Conservation (phyloP, 2,113 vertebrate species). For the Struthidea cinerea region DNA sequence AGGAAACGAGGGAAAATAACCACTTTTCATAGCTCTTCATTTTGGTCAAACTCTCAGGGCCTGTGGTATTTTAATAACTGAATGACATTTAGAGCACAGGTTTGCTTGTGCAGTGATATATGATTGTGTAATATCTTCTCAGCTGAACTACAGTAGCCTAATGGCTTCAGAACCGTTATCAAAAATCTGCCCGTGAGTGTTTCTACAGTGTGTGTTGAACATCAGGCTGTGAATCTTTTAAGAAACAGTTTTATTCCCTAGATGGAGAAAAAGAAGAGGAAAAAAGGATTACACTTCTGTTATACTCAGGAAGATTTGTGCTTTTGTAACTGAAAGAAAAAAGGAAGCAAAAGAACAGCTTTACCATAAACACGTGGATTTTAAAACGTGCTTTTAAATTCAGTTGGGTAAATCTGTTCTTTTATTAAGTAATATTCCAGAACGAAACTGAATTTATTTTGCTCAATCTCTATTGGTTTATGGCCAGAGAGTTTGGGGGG, state of each 20-base stretch:
- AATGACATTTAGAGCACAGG: slow-evolving; percentile 16
- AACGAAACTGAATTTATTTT: not conserved
- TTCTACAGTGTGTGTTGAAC: not conserved
- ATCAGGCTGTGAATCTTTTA: not conserved
- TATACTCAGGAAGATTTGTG: not conserved
- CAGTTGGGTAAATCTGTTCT: not conserved
- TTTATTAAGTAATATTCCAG: not conserved
- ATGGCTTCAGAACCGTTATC: not conserved
- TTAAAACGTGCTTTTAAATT: not conserved
- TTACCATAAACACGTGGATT: not conserved
- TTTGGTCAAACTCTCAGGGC: not conserved
- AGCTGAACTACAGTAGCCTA: not conserved
- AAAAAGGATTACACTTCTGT: not conserved
- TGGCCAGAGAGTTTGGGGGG: not conserved
- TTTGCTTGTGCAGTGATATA: not conserved
- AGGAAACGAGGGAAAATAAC: not conserved
- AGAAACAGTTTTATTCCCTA: not conserved
- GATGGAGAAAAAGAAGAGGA: not conserved
- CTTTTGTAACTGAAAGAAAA: not conserved
- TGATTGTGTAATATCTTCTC: not conserved
- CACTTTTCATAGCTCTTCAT: not conserved
- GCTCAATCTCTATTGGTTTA: not conserved
- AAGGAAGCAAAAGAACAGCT: not conserved
- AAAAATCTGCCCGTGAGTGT: not conserved
- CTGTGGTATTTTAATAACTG: slow-evolving; percentile 29